Conservation (phyloP, 2,113 vertebrate species). For the Xiphophorus maculatus region DNA sequence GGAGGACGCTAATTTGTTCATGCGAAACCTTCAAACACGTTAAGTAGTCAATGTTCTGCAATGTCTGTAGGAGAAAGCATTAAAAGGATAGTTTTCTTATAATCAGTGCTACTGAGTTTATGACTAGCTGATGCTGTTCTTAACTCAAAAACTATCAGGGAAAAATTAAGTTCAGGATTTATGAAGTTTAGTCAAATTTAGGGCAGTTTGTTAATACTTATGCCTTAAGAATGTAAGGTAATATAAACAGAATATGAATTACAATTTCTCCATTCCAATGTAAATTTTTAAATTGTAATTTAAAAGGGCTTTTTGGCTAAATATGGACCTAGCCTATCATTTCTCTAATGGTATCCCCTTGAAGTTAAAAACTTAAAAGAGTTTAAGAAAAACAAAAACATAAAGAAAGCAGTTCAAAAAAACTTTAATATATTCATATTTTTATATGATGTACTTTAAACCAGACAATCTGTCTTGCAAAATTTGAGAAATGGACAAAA, state of each 20-base stretch:
- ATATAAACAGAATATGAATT: neutral
- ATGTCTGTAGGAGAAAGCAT: neutral
- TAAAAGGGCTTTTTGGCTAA: neutral
- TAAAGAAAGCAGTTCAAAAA: slow-evolving; percentile 54
- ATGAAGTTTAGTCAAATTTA: neutral
- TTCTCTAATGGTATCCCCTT: slow-evolving; percentile 20
- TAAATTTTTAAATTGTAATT: neutral
- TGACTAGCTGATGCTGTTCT: neutral
- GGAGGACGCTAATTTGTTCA: slow-evolving; percentile 13
- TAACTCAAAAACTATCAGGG: neutral
- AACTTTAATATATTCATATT: slow-evolving; percentile 72
- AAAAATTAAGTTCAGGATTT: neutral
- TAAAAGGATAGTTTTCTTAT: neutral
- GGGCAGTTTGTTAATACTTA: neutral
- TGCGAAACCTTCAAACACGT: neutral
- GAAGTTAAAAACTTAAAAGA: slow-evolving; percentile 55
- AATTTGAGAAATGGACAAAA: slow-evolving; percentile 58
- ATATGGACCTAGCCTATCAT: slow-evolving; percentile 9
- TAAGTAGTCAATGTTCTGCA: neutral
- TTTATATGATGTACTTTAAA: slow-evolving; percentile 69
- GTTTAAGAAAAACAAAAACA: neutral
- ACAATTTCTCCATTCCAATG: neutral
- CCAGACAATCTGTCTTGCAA: slow-evolving; percentile 65
- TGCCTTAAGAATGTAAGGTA: no score
- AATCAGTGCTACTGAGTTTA: neutral